Conservation (phyloP, 2,888 invertebrate species). For the Meghimatium bilineatum region DNA sequence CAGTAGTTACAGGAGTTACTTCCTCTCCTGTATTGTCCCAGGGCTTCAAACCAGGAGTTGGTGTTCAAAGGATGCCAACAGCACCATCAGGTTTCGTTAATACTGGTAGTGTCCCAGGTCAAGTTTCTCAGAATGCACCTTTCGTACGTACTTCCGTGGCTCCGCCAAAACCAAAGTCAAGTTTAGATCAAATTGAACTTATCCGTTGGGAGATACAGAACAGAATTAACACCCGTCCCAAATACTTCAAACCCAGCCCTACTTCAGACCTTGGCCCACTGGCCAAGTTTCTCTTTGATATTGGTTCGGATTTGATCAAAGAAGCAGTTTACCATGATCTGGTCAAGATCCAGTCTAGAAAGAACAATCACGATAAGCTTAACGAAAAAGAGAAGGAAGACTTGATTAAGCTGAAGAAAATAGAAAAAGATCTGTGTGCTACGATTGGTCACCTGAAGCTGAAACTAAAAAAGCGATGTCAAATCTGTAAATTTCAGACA, state of each 20-base stretch:
- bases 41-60: background rate
- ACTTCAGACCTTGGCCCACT: conserved; percentile 65
- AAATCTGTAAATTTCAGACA: conserved; percentile 66
- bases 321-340: conserved; percentile 96
- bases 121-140: background rate
- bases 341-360: conserved; percentile 89
- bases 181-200: conserved; percentile 65
- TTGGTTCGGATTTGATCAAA: conserved; percentile 92
- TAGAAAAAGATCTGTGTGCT: conserved; percentile 66
- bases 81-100: background rate
- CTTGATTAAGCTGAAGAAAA: conserved; percentile 84
- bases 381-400: conserved; percentile 79
- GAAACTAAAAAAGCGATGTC: conserved; percentile 58
- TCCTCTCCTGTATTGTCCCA: background rate
- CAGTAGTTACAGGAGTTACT: background rate
- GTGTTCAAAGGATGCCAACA: background rate
- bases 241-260: conserved; percentile 56
- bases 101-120: background rate
- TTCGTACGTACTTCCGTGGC: conserved; percentile 31
- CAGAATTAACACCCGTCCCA: conserved; percentile 56
- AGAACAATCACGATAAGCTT: conserved; percentile 79
- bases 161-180: conserved; percentile 60
- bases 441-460: conserved; percentile 66
- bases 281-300: conserved; percentile 93
- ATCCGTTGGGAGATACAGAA: conserved; percentile 66